Percentiles rank a stretch among this genome's conserved stretches.
These are phyloP conservation scores for Sebastes steindachneri DNA, from an alignment of 2,797 vertebrate species.

Conservation along the genomic window DNA sequence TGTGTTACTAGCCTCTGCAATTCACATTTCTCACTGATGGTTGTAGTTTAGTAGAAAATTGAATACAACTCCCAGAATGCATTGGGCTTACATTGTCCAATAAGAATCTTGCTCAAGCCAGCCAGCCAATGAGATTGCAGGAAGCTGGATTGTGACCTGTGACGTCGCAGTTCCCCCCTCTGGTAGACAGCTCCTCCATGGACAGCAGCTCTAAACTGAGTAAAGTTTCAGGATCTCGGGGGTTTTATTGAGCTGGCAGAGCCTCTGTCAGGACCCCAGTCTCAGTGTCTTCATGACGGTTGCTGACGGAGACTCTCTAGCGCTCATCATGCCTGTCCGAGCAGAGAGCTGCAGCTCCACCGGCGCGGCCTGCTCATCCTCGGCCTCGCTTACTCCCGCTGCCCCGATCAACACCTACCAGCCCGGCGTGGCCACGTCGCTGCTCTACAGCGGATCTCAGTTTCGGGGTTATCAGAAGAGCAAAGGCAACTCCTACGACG, in stretches of 20 bases:
- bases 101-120: conserved; percentile 13
- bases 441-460: conserved; percentile 96
- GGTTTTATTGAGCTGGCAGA: background rate
- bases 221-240: conserved; percentile 22
- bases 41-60: background rate
- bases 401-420: conserved; percentile 96
- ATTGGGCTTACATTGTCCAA: conserved; percentile 49
- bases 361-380: conserved; percentile 80
- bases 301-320: conserved; percentile 79
- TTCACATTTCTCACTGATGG: background rate
- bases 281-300: conserved; percentile 66
- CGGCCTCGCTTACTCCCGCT: conserved; percentile 90
- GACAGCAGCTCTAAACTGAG: background rate
- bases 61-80: conserved; percentile 55
- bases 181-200: background rate
- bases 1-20: too few relatives aligned
- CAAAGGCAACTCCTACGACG: conserved; percentile 97
- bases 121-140: conserved; percentile 67
- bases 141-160: conserved; percentile 40
- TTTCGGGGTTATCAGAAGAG: conserved; percentile 97
- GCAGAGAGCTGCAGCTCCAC: conserved; percentile 79
- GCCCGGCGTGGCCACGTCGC: conserved; percentile 92
- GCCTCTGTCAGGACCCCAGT: background rate
- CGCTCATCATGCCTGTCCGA: conserved; percentile 90
- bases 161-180: conserved; percentile 17